These are phyloP conservation scores for Cyprinodon brontotheroides DNA, from an alignment of 2,113 vertebrate genomes.

Conservation along the genomic window DNA sequence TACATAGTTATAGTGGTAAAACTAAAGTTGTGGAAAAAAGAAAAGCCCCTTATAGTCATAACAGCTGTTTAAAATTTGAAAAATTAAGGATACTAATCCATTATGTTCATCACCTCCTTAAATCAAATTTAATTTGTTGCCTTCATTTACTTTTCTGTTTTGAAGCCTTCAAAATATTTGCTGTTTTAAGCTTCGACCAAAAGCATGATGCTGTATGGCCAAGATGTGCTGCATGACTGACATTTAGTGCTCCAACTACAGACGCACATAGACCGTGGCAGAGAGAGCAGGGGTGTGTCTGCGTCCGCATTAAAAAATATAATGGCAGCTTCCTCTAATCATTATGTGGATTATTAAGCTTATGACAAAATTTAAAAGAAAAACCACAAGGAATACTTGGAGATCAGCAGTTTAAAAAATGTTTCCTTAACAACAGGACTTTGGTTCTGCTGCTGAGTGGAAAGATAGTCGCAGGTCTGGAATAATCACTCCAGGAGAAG, in stretches of 20 bases:
- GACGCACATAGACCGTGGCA: neutral
- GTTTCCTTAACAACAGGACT: neutral
- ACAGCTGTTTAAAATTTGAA: no score
- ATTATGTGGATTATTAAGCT: constrained; percentile 14
- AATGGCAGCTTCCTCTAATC: constrained; percentile 1
- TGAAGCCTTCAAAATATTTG: constrained; percentile 23
- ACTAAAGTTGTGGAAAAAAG: no score
- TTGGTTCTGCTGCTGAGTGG: constrained; percentile 8
- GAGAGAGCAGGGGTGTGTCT: neutral
- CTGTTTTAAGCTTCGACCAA: constrained; percentile 36
- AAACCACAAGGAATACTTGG: neutral
- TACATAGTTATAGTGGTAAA: no score
- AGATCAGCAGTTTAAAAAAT: constrained; percentile 11
- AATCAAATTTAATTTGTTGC: constrained; percentile 10
- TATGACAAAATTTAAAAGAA: constrained; percentile 26
- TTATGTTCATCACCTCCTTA: neutral
- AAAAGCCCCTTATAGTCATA: no score
- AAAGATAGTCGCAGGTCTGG: constrained; percentile 39
- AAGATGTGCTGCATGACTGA: constrained; percentile 48
- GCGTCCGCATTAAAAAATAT: no score
- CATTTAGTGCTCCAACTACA: constrained; percentile 44
- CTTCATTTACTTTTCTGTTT: neutral
- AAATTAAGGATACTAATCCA: no score
- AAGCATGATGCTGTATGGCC: constrained; percentile 27
- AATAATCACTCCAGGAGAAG: constrained; percentile 43